Evolutionary conservation across 2,113 vertebrate genomes (phyloP), one percentile per base, ranked within the genome.

Genomic region (Cyanoramphus novaezelandiae): DNA sequence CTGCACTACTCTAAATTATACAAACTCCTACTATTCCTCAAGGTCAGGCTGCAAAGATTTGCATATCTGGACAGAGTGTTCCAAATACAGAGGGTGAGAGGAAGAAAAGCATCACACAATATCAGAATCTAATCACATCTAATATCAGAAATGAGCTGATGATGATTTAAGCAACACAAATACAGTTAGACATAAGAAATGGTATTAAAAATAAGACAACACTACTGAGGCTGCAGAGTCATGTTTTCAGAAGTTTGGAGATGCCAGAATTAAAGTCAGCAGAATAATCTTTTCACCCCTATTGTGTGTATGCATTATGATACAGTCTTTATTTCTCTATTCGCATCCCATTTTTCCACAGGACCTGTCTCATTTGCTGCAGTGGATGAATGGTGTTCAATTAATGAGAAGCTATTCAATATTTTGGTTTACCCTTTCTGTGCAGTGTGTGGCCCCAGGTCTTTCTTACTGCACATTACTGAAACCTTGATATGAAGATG

Each of bases 1-100:
- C 93, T 95, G 69, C 57, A 70, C 83, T 95, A 91, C 94, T 97
- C 86, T 97, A 89, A 96, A 93, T 97, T 93, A 90, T 41, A 96
- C 83, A 92, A 95, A 97, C 50, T 95, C 35, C 63, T 68, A 57
- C 74, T 95, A 57, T 97, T 96, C 70, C 89, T 97, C 93, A 95
- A 96, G 94, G 96, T 92, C 88, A 90, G 76, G 25, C 88, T 90
- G 72, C 82, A 92, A 86, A 20, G 41, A 95, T 96, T 96, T 97
- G 89, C 79, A 35, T 96, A 96, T 87, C 76, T 95, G 89, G 83
- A 81, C 57, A 85, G 90, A 91, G n/a, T 65, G 46, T 95, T 96
- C 63, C 31, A 68, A 93, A 87, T 69, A 46, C 55, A 78, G n/a
- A 62, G 44, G n/a, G 67, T 74, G 35, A 91, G 75, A 67, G 81